Conservation (phyloP, 2,113 vertebrate genomes). For the Peucedramus taeniatus region DNA sequence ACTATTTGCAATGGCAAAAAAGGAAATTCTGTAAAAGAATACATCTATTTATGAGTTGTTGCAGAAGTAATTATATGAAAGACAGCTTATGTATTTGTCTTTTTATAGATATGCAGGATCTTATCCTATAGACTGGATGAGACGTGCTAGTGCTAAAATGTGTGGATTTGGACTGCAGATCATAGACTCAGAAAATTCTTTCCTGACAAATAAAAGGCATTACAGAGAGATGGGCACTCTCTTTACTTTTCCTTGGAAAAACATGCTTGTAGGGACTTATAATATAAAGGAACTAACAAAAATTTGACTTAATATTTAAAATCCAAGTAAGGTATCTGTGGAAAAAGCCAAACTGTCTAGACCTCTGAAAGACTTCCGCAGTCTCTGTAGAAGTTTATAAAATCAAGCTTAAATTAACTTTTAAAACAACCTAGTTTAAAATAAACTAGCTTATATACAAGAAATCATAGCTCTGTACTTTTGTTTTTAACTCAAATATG, state of each 20-base stretch:
- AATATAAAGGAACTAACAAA: neutral
- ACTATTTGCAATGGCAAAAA: neutral
- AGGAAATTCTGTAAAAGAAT: neutral
- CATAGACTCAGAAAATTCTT: neutral
- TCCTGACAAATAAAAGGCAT: neutral
- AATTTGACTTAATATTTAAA: neutral
- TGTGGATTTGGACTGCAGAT: neutral
- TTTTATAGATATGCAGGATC: neutral
- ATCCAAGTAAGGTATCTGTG: neutral
- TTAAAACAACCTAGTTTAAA: neutral
- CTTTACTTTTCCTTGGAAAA: neutral
- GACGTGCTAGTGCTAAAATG: neutral
- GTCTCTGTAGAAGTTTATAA: neutral
- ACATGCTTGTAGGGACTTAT: neutral
- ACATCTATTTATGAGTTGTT: neutral
- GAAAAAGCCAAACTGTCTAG: neutral
- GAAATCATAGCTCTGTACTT: neutral
- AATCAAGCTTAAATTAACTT: neutral
- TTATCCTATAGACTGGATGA: neutral
- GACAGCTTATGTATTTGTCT: neutral
- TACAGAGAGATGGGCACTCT: neutral
- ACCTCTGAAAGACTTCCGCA: neutral
- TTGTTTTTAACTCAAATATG: neutral
- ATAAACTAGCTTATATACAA: neutral
- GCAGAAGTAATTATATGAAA: neutral